Evolutionary conservation across 1,140 invertebrate species (phyloP), one percentile per base, ranked within the genome.

Genomic region (Papilio machaon): DNA sequence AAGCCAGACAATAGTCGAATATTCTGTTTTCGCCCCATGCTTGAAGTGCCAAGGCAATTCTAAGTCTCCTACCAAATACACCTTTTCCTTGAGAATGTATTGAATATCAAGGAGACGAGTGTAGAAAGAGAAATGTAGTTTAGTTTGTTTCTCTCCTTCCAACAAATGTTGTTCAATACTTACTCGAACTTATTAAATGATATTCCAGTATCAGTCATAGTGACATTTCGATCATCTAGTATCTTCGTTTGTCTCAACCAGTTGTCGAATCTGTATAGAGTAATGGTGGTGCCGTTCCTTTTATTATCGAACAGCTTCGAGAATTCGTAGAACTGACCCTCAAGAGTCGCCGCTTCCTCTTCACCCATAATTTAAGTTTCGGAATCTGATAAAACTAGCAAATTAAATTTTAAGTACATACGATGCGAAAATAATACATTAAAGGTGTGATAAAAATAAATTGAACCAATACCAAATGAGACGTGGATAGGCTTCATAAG

Each of bases 171-270:
- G n/a, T 58, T 19, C 8, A 19, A 52, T 19, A 30, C 82, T 77
- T 83, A 94, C 93, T 88, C 85, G 81, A 87, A 93, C 74, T 91
- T 92, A 80, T 89, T 91, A 80, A 93, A 94, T 35, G 88, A n/a
- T n/a, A 90, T 86, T 58, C 93, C 93, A 7, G 93, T 94, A 43
- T 94, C 91, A 0, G 91, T 94, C 88, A 93, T 92, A 4, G 92
- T 94, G 9, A 94, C 35, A 73, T 89, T 90, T 43, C 90, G 87
- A 58, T 94, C 91, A 11, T 93, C 92, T 17, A 94, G 77, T 2
- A 94, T 17, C 38, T 90, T 90, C 8, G 89, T 87, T 80, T 94
- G 93, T 43, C 90, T 82, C 80, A 94, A 81, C 93, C 93, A 94
- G 54, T 85, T 91, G 77, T 94, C 93, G 3, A 87, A 90, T n/a